phyloP scores from a whole-genome alignment of 1,140 invertebrate species.

The Matsumurasca onukii region DNA sequence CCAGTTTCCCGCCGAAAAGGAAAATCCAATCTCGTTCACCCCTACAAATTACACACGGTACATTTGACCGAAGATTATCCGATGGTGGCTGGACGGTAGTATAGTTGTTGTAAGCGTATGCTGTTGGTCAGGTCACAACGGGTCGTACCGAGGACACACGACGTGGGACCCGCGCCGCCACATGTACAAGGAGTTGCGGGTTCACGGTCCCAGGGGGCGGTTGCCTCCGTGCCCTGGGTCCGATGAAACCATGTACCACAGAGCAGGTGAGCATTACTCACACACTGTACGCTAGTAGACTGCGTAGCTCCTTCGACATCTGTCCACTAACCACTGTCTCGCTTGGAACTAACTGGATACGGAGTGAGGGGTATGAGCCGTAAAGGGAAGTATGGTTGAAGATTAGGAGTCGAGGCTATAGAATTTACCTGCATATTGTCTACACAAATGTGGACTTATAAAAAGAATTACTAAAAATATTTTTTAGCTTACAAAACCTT shows the following conservation, averaged over 20 bases:
- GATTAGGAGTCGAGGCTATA: too few species aligned
- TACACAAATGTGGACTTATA: too few species aligned
- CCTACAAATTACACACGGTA: too few species aligned
- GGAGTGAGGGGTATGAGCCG: too few species aligned
- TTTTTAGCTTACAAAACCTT: too few species aligned
- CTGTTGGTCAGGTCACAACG: slow-evolving; percentile 38
- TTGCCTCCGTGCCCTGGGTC: slow-evolving; percentile 58
- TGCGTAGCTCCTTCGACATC: neutral
- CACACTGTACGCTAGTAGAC: neutral
- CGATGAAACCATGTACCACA: slow-evolving; percentile 56
- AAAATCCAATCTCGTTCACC: too few species aligned
- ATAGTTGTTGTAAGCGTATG: slow-evolving; percentile 14
- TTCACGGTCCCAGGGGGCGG: slow-evolving; percentile 55
- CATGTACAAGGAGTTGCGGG: slow-evolving; percentile 81
- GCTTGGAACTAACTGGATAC: neutral
- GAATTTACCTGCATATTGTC: too few species aligned
- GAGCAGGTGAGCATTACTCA: slow-evolving; percentile 37
- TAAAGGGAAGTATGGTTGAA: too few species aligned
- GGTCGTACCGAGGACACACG: slow-evolving; percentile 46
- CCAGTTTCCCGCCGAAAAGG: too few species aligned
- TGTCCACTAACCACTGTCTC: neutral
- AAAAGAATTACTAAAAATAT: too few species aligned
- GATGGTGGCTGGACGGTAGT: too few species aligned
- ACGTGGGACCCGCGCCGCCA: slow-evolving; percentile 85
- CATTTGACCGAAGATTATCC: too few species aligned